These are phyloP conservation scores for Chaetorhynchus papuensis DNA, from an alignment of 2,113 vertebrate species.

Conservation along the genomic window DNA sequence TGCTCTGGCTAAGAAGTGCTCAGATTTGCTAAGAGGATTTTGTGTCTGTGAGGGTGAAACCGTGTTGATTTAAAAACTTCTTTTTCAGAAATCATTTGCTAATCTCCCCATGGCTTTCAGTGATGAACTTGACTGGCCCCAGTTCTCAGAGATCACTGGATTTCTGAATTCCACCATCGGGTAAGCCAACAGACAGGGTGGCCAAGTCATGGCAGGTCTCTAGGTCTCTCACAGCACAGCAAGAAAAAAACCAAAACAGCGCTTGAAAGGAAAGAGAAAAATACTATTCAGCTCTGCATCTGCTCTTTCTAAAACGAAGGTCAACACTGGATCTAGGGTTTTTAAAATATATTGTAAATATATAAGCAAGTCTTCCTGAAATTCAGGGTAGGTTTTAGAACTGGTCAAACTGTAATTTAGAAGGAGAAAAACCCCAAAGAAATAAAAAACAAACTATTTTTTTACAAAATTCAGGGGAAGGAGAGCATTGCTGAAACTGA, in stretches of 20 bases:
- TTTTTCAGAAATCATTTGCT: conserved; percentile 70
- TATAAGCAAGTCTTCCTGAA: background rate
- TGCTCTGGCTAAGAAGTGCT: background rate
- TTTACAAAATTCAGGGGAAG: background rate
- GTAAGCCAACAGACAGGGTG: conserved; percentile 27
- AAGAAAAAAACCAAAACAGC: background rate
- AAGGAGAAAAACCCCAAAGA: background rate
- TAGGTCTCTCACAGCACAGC: background rate
- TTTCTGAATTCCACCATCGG: conserved; percentile 70
- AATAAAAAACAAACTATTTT: background rate
- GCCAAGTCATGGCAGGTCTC: background rate
- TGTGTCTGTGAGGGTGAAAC: background rate
- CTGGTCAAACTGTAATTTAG: background rate
- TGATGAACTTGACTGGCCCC: conserved; percentile 77
- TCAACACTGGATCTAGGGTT: background rate
- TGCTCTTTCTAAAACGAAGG: background rate
- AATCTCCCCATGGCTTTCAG: conserved; percentile 64
- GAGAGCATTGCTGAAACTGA: background rate
- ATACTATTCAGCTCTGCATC: background rate
- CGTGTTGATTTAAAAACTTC: background rate
- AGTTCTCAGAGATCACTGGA: conserved; percentile 73
- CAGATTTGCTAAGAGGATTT: background rate
- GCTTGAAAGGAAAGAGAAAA: background rate
- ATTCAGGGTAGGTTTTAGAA: background rate
- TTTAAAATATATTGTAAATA: background rate